A percentile compares a stretch with the other conserved stretches of the same genome.
Conservation (phyloP, 2,113 vertebrate genomes). For the Pelusios castaneus region DNA sequence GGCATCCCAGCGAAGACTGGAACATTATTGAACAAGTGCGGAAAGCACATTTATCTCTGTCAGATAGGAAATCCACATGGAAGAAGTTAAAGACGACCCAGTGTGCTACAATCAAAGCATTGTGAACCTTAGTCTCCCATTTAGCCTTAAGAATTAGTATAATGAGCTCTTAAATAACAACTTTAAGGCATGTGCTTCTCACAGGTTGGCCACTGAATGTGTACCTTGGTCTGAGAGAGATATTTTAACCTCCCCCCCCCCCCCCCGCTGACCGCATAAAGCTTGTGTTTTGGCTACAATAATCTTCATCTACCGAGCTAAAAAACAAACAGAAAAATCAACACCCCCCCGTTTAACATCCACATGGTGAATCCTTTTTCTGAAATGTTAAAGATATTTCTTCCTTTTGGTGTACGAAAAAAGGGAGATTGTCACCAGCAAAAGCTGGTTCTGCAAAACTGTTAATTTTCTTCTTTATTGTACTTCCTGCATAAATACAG, state of each 20-base stretch:
- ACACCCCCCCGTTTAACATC: background rate
- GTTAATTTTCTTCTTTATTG: background rate
- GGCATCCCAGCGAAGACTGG: background rate
- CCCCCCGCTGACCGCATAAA: background rate
- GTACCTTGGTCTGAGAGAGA: background rate
- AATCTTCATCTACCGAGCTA: background rate
- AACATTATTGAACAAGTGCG: background rate
- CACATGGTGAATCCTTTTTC: background rate
- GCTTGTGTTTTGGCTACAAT: background rate
- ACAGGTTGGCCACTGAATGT: background rate
- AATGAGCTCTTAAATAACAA: background rate
- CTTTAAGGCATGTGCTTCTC: background rate
- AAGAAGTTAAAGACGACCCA: background rate
- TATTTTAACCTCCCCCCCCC: background rate
- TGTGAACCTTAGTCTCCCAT: background rate
- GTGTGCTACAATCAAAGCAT: background rate
- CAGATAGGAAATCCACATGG: background rate
- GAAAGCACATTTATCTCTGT: background rate
- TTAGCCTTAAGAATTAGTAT: background rate
- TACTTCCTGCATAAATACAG: background rate
- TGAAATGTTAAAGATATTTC: background rate
- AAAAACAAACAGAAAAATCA: background rate
- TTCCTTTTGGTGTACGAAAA: background rate
- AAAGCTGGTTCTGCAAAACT: constrained; percentile 7
- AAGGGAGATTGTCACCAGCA: background rate